Evolutionary conservation across 2,113 vertebrate species (phyloP).

Genomic region (Salvelinus sp.): DNA sequence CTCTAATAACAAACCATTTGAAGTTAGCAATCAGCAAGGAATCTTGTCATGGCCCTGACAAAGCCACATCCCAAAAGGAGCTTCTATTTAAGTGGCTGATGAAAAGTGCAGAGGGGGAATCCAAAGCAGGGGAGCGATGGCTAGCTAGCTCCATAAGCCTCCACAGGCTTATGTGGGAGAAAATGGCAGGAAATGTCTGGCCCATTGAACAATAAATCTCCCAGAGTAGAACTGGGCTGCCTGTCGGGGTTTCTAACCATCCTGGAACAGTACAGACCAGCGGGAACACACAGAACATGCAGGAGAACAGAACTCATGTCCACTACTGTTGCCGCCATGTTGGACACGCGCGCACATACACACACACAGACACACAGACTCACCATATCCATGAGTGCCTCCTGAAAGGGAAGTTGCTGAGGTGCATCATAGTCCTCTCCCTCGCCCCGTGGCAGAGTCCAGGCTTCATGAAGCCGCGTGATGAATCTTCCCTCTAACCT

Average conservation of each 20-base stretch:
- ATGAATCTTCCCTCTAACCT: conserved; percentile 23
- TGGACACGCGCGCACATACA: neutral
- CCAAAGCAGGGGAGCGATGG: conserved; percentile 7
- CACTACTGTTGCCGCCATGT: neutral
- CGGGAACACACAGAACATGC: no score
- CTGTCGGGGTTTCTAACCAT: conserved; percentile 28
- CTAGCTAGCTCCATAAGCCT: neutral
- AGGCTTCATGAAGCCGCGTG: conserved; percentile 68
- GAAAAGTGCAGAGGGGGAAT: conserved; percentile 34
- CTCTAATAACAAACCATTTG: neutral
- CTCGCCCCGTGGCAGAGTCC: conserved; percentile 74
- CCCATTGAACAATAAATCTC: conserved; percentile 68
- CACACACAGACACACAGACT: conserved; percentile 60
- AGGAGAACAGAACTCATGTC: neutral
- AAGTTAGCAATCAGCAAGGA: neutral
- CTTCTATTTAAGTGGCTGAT: conserved; percentile 46
- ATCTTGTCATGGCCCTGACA: conserved; percentile 39
- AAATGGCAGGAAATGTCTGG: conserved; percentile 70
- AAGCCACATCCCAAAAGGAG: conserved; percentile 46
- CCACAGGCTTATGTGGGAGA: conserved; percentile 49
- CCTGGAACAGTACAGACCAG: neutral
- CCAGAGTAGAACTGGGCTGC: conserved; percentile 24
- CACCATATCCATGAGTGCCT: conserved; percentile 99
- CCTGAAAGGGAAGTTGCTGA: conserved; percentile 92
- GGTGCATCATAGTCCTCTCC: conserved; percentile 89